Base-by-base conservation (phyloP, 2,797 vertebrate genomes). In the Rhinogobio ventralis region DNA sequence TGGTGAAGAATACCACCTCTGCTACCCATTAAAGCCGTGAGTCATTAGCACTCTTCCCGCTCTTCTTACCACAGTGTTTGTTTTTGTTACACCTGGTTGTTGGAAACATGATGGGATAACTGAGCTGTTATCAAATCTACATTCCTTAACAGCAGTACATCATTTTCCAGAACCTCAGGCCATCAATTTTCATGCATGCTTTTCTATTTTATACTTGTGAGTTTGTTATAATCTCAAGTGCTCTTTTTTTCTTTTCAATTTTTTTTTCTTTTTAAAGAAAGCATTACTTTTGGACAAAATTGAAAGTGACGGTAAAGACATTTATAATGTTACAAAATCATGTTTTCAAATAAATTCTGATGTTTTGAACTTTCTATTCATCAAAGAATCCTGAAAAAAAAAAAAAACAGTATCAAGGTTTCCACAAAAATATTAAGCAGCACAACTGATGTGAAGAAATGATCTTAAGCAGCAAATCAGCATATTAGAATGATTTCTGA, bases 131-230 rank as follows among this genome's bases (percentile, higher is more conserved):
- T 68, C 77, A 84, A 53, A 80, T 77, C 72, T 78, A 64, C 55
- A 87, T 90, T 88, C 83, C 85, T 69, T 55, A 81, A n/a, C 75
- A 81, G 20, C 25, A 67, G 28, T 78, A 72, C 66, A 66, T 67
- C 11, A 42, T 76, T 68, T 88, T 86, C 19, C 20, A 49, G 79
- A 25, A 20, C 82, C 74, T 75, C 51, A 49, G 69, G 62, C 19
- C 15, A 15, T 28, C 20, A 19, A 13, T 36, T 67, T 60, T 23
- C 9, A 55, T 46, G 2, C 2, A 33, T 53, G 15, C 19, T 82
- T 51, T 72, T 83, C 7, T 20, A 14, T 33, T 68, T 19, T 60
- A 17, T 49, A 68, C 28, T 51, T 75, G 23, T 14, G 53, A n/a
- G 5, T 66, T 64, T 60, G 13, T 23, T 20, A 14, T 7, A 28